These are phyloP conservation scores for Neuroterus valhalla DNA, from an alignment of 1,140 invertebrate species.

Conservation along the genomic window DNA sequence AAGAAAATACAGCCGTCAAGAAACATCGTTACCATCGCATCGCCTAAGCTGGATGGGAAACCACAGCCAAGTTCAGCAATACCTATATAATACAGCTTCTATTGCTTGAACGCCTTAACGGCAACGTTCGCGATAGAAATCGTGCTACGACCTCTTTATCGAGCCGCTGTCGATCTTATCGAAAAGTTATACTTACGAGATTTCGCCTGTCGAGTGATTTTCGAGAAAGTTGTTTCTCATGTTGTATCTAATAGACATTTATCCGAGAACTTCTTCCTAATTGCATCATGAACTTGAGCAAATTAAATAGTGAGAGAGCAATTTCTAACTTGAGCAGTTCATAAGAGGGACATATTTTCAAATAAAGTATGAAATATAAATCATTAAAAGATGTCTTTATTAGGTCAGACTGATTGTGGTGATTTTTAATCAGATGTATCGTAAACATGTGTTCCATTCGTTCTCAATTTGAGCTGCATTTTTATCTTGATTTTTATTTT, in stretches of 20 bases:
- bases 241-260: not conserved
- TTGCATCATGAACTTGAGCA: not conserved
- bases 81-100: not conserved
- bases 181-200: constrained; percentile 26
- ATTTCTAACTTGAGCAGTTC: not conserved
- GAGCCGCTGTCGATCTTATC: constrained; percentile 26
- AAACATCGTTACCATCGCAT: constrained; percentile 3
- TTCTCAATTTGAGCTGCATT: no score
- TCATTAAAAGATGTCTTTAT: no score
- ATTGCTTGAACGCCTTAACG: not conserved
- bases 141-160: constrained; percentile 18
- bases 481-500: no score
- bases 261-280: not conserved
- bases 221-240: constrained; percentile 12
- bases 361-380: no score
- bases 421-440: no score
- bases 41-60: not conserved
- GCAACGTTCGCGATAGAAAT: not conserved
- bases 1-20: constrained; percentile 11
- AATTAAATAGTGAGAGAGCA: not conserved
- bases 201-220: constrained; percentile 20
- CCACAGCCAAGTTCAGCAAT: not conserved
- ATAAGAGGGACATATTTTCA: not conserved
- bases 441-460: no score
- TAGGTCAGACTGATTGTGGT: no score